phyloP scores from a whole-genome alignment of 2,888 invertebrate species.

The Stomorhina lunata region DNA sequence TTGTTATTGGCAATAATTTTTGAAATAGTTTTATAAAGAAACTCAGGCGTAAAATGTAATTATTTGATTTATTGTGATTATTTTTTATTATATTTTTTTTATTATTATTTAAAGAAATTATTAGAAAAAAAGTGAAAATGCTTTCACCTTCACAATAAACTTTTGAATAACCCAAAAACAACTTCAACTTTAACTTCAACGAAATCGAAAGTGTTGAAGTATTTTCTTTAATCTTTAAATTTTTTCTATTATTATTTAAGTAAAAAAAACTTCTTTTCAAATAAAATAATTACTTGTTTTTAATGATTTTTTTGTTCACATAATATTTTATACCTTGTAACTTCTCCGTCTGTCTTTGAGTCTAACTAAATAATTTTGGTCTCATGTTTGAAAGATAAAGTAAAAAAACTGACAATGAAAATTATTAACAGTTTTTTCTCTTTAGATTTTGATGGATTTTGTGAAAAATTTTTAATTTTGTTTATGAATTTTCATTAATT shows the following conservation, averaged over 20 bases:
- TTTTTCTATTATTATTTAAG: slow-evolving; percentile 8
- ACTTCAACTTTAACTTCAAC: slow-evolving; percentile 6
- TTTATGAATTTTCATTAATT: slow-evolving; percentile 28
- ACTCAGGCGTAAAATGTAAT: neutral
- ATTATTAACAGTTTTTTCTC: neutral
- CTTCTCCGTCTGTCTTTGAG: slow-evolving; percentile 17
- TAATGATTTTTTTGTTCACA: slow-evolving; percentile 8
- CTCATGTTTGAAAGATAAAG: slow-evolving; percentile 26
- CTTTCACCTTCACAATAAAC: slow-evolving; percentile 73
- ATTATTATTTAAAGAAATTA: neutral
- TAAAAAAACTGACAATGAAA: slow-evolving; percentile 50
- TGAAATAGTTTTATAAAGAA: slow-evolving; percentile 1
- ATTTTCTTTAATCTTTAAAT: slow-evolving; percentile 25
- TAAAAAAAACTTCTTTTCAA: slow-evolving; percentile 23
- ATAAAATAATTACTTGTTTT: slow-evolving; percentile 10
- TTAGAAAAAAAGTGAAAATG: slow-evolving; percentile 74
- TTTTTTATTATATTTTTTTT: neutral
- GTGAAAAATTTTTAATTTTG: neutral
- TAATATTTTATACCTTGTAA: neutral
- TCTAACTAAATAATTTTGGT: neutral
- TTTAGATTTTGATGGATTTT: slow-evolving; percentile 17
- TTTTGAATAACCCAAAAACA: neutral
- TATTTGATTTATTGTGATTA: neutral
- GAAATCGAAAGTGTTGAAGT: slow-evolving; percentile 60
- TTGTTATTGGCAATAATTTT: no score